Evolutionary conservation across 2,888 invertebrate species (phyloP), one percentile per base, ranked within the genome.

Genomic region (Scaptodrosophila latifasciaeformis): DNA sequence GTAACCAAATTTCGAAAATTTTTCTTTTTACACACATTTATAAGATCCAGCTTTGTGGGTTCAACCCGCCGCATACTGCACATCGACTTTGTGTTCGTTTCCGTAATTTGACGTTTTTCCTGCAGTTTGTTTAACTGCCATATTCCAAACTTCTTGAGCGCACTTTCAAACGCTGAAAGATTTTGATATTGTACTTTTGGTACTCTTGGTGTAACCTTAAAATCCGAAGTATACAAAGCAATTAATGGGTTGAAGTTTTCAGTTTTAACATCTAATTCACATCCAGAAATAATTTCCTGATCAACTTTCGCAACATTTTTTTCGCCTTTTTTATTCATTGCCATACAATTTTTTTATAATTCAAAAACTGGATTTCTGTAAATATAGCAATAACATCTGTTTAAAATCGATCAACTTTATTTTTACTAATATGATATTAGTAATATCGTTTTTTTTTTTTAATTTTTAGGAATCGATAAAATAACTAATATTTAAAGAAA

Each of bases 151-250:
- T 74, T 86, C 17, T 83, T 85, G 1, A 88, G 72, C 0, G 86
- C 83, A 3, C 87, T 85, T 55, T 90, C 88, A 76, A 89, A 93
- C 70, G 90, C 91, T 1, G 88, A 87, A 49, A 94, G 60, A 83
- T 93, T 94, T 82, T 94, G 93, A 71, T 90, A 92, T 18, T 90
- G 89, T 0, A 92, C 92, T 54, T 88, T 86, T 13, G 88, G 81
- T 2, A 88, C 86, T 0, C 91, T 91, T 12, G 91, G 70, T 51
- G 86, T 86, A 0, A 89, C 74, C 67, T 67, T 68, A 12, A 71
- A 71, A 2, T 89, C 89, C 0, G 87, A 65, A 0, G 91, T 89
- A 67, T 91, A 91, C 10, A 95, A 85, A 0, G 91, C 93, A 80
- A 91, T 91, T 1, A 93, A 31, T 0, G 94, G 91, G 86, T 94